These are phyloP conservation scores for Callionymus lyra DNA, from an alignment of 2,113 vertebrate species.

Conservation along the genomic window DNA sequence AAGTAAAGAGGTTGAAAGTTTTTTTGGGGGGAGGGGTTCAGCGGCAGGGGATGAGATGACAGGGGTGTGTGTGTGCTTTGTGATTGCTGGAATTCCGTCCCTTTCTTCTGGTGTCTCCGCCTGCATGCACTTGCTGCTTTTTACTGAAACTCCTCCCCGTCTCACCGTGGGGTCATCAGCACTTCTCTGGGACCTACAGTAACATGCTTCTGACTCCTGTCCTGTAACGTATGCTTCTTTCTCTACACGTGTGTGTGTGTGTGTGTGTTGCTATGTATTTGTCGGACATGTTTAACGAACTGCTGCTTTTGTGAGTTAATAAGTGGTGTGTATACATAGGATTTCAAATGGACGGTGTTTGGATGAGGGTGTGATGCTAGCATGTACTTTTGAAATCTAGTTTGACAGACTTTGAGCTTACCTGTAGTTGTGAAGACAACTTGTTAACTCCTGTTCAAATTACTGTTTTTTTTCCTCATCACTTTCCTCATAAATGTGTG, in stretches of 20 bases:
- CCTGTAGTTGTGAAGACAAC: no score
- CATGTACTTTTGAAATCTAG: no score
- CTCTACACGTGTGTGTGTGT: not conserved
- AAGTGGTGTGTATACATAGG: no score
- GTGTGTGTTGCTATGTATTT: no score
- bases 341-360: no score
- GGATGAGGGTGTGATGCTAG: no score
- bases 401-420: no score
- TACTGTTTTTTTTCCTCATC: no score
- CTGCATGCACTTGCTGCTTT: conserved; percentile 53
- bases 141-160: conserved; percentile 13
- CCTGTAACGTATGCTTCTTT: conserved; percentile 16
- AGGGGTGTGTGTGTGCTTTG: conserved; percentile 37
- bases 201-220: conserved; percentile 20
- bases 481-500: no score
- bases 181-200: conserved; percentile 26
- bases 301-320: no score
- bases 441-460: no score
- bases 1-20: conserved; percentile 33
- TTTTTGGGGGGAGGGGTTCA: conserved; percentile 25
- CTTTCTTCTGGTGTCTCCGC: conserved; percentile 33
- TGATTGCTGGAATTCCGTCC: conserved; percentile 54
- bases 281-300: no score
- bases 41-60: conserved; percentile 33
- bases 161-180: conserved; percentile 15